phyloP scores from a whole-genome alignment of 2,113 vertebrate genomes.

The Pteropus alecto region DNA sequence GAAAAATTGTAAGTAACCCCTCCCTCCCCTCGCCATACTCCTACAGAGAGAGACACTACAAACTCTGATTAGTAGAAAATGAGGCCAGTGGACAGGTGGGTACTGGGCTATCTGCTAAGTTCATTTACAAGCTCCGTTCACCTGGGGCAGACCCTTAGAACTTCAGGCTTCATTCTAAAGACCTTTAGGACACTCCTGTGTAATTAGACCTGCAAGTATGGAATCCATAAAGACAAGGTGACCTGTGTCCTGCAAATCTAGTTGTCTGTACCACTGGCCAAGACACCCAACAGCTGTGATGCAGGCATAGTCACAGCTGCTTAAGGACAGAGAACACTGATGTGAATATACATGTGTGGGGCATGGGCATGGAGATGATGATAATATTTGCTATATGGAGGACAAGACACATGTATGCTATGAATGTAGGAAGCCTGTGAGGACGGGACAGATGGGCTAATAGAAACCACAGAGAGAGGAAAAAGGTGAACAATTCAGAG shows the following conservation, averaged over 20 bases:
- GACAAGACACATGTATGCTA: rapidly evolving
- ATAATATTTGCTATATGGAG: background rate
- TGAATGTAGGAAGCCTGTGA: background rate
- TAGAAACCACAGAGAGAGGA: background rate
- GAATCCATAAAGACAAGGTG: background rate
- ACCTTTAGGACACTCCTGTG: background rate
- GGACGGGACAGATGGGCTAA: background rate
- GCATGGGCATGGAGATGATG: background rate
- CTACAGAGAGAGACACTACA: background rate
- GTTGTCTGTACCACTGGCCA: background rate
- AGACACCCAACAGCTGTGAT: background rate
- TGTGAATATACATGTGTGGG: background rate
- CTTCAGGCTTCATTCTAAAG: background rate
- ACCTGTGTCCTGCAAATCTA: background rate
- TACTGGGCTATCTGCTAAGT: background rate
- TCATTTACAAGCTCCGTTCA: background rate
- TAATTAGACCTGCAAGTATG: background rate
- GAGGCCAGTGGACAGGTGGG: background rate
- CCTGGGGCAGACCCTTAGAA: background rate
- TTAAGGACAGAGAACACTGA: background rate
- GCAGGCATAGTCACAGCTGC: too few relatives aligned
- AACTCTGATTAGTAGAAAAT: background rate
- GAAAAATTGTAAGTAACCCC: background rate
- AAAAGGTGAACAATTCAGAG: background rate
- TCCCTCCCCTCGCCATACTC: too few relatives aligned